Evolutionary conservation across 2,888 invertebrate genomes (phyloP).

Genomic region (Petrophora chlorosata): DNA sequence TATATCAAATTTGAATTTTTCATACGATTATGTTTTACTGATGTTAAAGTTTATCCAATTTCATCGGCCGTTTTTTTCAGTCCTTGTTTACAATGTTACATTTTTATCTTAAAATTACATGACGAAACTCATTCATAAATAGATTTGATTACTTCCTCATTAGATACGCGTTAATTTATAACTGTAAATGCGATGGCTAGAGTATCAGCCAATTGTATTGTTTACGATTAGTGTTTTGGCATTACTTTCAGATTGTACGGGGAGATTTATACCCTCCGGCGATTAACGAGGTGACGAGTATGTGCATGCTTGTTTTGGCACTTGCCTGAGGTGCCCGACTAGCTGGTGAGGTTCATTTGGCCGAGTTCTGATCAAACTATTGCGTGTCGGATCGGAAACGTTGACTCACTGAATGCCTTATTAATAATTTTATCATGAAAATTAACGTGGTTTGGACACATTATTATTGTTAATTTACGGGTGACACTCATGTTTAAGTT

Average conservation of each 20-base stretch:
- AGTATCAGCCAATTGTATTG: constrained; percentile 29
- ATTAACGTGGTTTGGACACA: too few species aligned
- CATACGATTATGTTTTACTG: too few species aligned
- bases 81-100: too few species aligned
- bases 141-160: constrained; percentile 27
- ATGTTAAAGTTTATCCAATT: too few species aligned
- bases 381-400: constrained; percentile 11
- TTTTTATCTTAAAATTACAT: too few species aligned
- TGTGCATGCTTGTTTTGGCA: constrained; percentile 28
- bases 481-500: too few species aligned
- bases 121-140: constrained; percentile 25
- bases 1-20: too few species aligned
- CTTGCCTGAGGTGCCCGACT: not conserved
- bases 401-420: not conserved
- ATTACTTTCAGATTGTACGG: constrained; percentile 7
- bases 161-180: constrained; percentile 25
- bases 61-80: not conserved
- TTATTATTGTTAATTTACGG: too few species aligned
- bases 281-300: constrained; percentile 28
- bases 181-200: constrained; percentile 9
- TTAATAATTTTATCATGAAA: too few species aligned
- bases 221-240: constrained; percentile 33
- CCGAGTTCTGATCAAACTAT: constrained; percentile 13
- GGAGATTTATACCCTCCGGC: constrained; percentile 25
- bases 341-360: constrained; percentile 12